Base-by-base conservation (phyloP, 2,113 vertebrate genomes). In the Chaetura pelagica region DNA sequence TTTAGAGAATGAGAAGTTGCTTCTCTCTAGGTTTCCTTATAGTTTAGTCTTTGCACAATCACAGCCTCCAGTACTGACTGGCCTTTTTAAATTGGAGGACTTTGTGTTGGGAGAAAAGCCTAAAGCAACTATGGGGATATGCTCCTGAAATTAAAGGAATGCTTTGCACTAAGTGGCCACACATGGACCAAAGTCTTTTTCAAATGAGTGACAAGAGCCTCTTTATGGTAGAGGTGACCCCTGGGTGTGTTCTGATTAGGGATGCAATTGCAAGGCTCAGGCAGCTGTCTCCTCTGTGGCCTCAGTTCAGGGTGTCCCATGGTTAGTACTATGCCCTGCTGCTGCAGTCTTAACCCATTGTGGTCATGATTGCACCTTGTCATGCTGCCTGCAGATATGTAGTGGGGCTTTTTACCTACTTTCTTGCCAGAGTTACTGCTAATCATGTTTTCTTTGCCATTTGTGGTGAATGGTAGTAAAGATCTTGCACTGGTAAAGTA, bases 201-300 rank as follows among this genome's bases (percentile, higher is more conserved):
- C 0, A 0, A 84, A n/a, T 19, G 15, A 75, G 27, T 27, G 11
- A 7, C 5, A 30, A 49, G 24, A 87, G n/a, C 59, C 26, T 75
- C 52, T 69, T 48, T 26, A 12, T 24, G 57, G 52, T 42, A 59
- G 44, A 90, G 48, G 29, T 63, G 57, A 51, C 54, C 10, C 59
- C 38, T 82, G 52, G 38, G 17, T 68, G 58, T 62, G 78, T 34
- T 94, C 46, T 75, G 75, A 35, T 92, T 12, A 24, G 40, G 58
- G 71, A 42, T 35, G 23, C 10, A 48, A 46, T 38, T 46, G 66
- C 20, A 14, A 14, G 26, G 52, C 57, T 84, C 32, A 20, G 71
- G 66, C 61, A 67, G 87, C 21, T 61, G 19, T 77, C 32, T 73
- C 23, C 20, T 91, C 40, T 38, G 49, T 83, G 64, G 64, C n/a